Percentiles rank a stretch among this genome's conserved stretches.
Conservation (phyloP, 2,113 vertebrate species). For the Lichenostomus cassidix region DNA sequence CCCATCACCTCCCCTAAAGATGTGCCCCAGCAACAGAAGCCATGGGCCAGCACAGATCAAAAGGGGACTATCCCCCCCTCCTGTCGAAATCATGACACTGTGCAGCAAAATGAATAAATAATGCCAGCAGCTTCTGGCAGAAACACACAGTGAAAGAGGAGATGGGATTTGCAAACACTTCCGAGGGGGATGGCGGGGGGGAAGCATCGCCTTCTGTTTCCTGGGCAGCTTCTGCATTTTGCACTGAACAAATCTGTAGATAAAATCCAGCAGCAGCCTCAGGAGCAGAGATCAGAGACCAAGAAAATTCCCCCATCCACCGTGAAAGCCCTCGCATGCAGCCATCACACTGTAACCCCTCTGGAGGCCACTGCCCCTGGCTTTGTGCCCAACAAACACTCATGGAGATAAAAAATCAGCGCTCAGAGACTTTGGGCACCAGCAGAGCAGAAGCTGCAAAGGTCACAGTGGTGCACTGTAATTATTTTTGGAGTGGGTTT, state of each 20-base stretch:
- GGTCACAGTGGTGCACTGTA: neutral
- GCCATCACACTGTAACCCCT: neutral
- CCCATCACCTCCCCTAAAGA: neutral
- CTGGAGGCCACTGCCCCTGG: neutral
- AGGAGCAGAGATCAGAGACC: neutral
- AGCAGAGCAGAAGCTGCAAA: neutral
- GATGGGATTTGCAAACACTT: neutral
- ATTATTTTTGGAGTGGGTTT: neutral
- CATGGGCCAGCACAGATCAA: neutral
- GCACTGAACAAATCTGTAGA: neutral
- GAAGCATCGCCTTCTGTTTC: neutral
- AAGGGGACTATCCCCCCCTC: conserved; percentile 49
- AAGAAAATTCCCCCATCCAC: neutral
- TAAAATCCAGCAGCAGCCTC: neutral
- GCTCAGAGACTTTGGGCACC: neutral
- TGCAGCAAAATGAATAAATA: neutral
- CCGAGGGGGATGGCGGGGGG: fast-evolving
- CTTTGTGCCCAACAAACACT: neutral
- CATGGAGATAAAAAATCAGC: neutral
- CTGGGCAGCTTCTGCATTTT: conserved; percentile 22
- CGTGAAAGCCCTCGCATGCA: fast-evolving
- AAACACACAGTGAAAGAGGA: neutral
- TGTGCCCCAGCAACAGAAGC: neutral
- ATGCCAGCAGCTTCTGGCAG: neutral
- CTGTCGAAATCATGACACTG: conserved; percentile 29